Evolutionary conservation across 2,888 invertebrate genomes (phyloP), one percentile per base, ranked within the genome.

Genomic region (Thereva nobilitata): DNA sequence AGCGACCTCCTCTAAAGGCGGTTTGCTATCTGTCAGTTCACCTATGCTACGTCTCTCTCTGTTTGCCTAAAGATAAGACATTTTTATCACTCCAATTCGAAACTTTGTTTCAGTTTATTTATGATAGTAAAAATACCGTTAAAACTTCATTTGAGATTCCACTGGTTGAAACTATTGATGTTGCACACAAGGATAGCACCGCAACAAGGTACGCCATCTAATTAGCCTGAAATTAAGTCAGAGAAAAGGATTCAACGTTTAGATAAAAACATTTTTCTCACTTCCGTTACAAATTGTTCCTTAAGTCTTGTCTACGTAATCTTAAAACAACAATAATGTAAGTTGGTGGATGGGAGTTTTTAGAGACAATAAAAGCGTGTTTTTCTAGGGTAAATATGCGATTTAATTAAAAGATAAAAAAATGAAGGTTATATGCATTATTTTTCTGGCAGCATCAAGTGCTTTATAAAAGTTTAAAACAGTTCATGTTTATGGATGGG

Each of bases 361-460:
- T 45, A 38, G 38, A 47, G 47, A 47, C 37, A 12, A 12, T 59
- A 59, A 59, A n/a, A 59, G 47, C 4, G 35, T 12, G 9, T 10
- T 8, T 9, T 59, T 35, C 47, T 9, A 6, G 23, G 37, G 37
- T 44, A 42, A 35, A 38, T 38, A 12, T 59, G 40, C 45, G 57
- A 59, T 59, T 59, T 59, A 45, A 59, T 59, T 59, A 59, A 59
- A 59, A 59, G 57, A 59, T 59, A 47, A 12, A 47, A 59, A 59
- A 59, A 10, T 10, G 35, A 47, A 38, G 47, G 23, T 23, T 23
- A 23, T 23, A 23, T 23, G 23, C 23, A 23, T 23, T 23, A 23
- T 23, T 23, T 23, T 23, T 23, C 23, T 2, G 23, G 23, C 23
- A 23, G 23, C 23, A 23, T 23, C 23, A 23, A 23, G 23, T 23